These are phyloP conservation scores for Oreochromis spilurus DNA, from an alignment of 2,113 vertebrate genomes.

Conservation along the genomic window DNA sequence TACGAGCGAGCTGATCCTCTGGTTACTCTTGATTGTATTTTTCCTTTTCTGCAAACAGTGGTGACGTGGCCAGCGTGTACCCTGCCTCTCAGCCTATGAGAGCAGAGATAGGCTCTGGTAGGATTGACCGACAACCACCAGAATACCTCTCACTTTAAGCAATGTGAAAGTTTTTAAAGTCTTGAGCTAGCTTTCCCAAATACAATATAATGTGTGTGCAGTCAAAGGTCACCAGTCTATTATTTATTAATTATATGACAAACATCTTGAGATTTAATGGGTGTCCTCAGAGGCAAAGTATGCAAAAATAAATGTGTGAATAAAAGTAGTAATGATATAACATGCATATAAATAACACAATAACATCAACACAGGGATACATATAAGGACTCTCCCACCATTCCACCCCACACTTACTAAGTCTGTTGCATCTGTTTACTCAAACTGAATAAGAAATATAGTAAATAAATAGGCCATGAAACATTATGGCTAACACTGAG, in stretches of 20 bases:
- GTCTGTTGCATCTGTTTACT: background rate
- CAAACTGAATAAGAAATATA: background rate
- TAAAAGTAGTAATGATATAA: background rate
- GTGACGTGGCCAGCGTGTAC: background rate
- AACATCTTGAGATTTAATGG: accelerated
- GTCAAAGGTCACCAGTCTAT: background rate
- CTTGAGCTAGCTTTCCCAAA: background rate
- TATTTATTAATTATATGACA: background rate
- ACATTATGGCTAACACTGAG: background rate
- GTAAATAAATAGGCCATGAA: background rate
- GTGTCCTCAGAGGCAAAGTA: background rate
- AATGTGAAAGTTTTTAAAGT: background rate
- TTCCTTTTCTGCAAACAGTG: background rate
- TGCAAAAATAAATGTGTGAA: background rate
- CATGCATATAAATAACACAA: background rate
- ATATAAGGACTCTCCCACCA: background rate
- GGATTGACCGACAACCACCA: background rate
- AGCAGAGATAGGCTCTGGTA: background rate
- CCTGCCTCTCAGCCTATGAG: background rate
- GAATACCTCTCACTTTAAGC: background rate
- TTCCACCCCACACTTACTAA: background rate
- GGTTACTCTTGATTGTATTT: background rate
- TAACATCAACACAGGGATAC: background rate
- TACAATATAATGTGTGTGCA: background rate
- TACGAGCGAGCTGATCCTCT: background rate